phyloP scores from a whole-genome alignment of 2,888 invertebrate species.

The Elysia crispata region DNA sequence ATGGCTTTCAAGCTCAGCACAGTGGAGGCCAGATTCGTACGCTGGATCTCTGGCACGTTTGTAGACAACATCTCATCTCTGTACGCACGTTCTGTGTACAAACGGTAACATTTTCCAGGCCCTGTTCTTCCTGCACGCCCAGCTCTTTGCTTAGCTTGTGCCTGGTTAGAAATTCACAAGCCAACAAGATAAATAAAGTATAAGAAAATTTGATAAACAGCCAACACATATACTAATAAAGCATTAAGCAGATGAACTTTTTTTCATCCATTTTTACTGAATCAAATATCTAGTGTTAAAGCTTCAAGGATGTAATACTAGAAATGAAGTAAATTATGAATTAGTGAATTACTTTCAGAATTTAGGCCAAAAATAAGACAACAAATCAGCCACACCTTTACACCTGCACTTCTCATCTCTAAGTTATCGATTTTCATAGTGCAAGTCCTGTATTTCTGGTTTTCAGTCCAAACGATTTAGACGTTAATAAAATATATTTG shows the following conservation, averaged over 20 bases:
- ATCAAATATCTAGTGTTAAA: too few species aligned
- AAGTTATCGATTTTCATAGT: too few species aligned
- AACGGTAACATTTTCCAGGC: constrained; percentile 96
- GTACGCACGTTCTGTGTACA: constrained; percentile 98
- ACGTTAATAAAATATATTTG: constrained; percentile 6
- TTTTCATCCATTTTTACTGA: too few species aligned
- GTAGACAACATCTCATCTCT: constrained; percentile 94
- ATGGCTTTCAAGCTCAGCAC: constrained; percentile 98
- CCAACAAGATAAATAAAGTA: background rate
- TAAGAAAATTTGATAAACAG: background rate
- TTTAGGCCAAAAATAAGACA: too few species aligned
- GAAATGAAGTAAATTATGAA: too few species aligned
- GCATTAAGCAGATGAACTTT: too few species aligned
- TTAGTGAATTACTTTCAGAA: too few species aligned
- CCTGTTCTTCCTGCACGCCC: constrained; percentile 98
- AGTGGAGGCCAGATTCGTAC: constrained; percentile 97
- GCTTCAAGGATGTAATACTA: too few species aligned
- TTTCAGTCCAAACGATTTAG: constrained; percentile 9
- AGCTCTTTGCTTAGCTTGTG: constrained; percentile 97
- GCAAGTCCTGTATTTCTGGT: background rate
- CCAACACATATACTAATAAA: background rate
- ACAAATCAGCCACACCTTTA: too few species aligned
- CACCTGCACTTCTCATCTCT: too few species aligned
- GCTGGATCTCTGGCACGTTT: constrained; percentile 96
- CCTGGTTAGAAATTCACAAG: constrained; percentile 77